A percentile compares a stretch with the other conserved stretches of the same genome.
Conservation (phyloP, 1,140 invertebrate species). For the Cotesia typhae region DNA sequence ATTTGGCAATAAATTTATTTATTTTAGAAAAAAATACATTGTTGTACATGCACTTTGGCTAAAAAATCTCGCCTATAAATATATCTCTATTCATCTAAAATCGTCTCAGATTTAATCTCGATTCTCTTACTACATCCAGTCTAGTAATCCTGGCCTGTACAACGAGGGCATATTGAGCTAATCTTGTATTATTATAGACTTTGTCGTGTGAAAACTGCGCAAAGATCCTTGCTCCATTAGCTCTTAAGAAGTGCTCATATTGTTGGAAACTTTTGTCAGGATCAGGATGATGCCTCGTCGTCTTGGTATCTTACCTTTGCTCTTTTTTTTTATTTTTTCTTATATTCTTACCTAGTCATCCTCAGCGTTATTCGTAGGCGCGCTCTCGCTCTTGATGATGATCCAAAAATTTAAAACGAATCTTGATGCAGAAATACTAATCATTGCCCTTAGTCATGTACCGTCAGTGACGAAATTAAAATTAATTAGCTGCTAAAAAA, state of each 20-base stretch:
- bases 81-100: conserved; percentile 32
- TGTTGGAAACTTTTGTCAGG: conserved; percentile 46
- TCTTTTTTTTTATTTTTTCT: conserved; percentile 8
- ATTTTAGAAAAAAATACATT: background rate
- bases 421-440: conserved; percentile 19
- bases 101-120: conserved; percentile 28
- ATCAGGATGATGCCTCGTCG: conserved; percentile 21
- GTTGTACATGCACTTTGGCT: background rate
- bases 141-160: too few relatives aligned
- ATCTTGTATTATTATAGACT: conserved; percentile 14
- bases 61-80: conserved; percentile 13
- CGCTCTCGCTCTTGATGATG: too few relatives aligned
- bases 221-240: conserved; percentile 48
- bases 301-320: conserved; percentile 26
- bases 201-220: conserved; percentile 50
- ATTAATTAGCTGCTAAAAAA: conserved; percentile 8
- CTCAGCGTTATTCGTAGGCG: conserved; percentile 23
- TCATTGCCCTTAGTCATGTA: conserved; percentile 23
- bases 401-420: background rate
- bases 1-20: background rate
- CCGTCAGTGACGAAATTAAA: conserved; percentile 1
- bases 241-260: conserved; percentile 43
- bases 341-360: conserved; percentile 14
- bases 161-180: too few relatives aligned
- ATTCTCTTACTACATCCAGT: conserved; percentile 15